A percentile compares a stretch with the other conserved stretches of the same genome.
Conservation (phyloP, 2,888 invertebrate genomes). For the Altica lythri region DNA sequence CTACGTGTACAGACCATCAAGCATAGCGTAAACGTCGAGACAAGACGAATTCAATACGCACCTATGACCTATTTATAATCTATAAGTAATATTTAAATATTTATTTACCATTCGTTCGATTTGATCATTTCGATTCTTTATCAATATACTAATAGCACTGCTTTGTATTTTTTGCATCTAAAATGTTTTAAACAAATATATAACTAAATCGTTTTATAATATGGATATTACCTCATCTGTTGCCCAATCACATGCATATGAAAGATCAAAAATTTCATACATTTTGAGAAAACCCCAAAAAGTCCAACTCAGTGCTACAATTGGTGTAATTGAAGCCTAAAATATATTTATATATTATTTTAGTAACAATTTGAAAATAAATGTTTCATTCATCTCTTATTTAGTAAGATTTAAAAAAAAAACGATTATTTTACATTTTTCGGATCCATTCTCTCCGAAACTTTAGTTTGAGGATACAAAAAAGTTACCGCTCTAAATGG, state of each 20-base stretch:
- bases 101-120: slow-evolving; percentile 34
- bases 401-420: too few relatives aligned
- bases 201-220: not conserved
- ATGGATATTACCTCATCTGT: slow-evolving; percentile 7
- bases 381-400: too few relatives aligned
- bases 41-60: too few relatives aligned
- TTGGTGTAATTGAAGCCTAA: not conserved
- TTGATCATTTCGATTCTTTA: slow-evolving; percentile 22
- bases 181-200: slow-evolving; percentile 19
- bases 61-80: too few relatives aligned
- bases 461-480: too few relatives aligned
- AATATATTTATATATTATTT: not conserved
- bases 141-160: slow-evolving; percentile 32
- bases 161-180: slow-evolving; percentile 26
- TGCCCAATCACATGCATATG: slow-evolving; percentile 5
- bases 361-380: not conserved
- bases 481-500: too few relatives aligned
- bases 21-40: too few relatives aligned
- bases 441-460: too few relatives aligned
- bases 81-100: too few relatives aligned
- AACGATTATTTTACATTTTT: too few relatives aligned
- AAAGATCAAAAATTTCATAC: not conserved
- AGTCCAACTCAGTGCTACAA: not conserved
- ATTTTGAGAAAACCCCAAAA: not conserved
- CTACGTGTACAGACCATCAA: too few relatives aligned